Percentiles rank a stretch among this genome's conserved stretches.
Evolutionary conservation across 1,140 invertebrate species (phyloP).

Genomic region (Latrodectus geometricus): DNA sequence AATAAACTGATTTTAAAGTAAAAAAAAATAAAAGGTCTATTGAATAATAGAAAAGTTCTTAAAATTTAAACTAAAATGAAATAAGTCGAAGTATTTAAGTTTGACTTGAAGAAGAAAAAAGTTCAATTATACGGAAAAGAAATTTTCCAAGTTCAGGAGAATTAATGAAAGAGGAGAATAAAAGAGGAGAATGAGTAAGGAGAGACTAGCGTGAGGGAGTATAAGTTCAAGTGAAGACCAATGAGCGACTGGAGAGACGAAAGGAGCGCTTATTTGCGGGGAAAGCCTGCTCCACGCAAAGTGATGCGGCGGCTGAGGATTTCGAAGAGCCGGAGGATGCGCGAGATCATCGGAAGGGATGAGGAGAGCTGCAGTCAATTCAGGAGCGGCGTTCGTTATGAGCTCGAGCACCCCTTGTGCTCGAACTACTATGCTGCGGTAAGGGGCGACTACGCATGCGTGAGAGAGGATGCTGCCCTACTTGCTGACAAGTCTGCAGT

Average conservation of each 20-base stretch:
- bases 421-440: slow-evolving; percentile 54
- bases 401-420: slow-evolving; percentile 8
- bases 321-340: background rate
- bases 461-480: slow-evolving; percentile 34
- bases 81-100: too few species aligned
- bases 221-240: background rate
- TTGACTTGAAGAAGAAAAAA: too few species aligned
- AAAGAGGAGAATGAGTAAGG: too few species aligned
- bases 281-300: background rate
- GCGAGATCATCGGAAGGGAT: background rate
- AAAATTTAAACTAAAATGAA: too few species aligned
- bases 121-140: too few species aligned
- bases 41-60: too few species aligned
- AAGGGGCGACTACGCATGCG: slow-evolving; percentile 42
- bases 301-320: background rate
- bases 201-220: background rate
- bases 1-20: too few species aligned
- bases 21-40: too few species aligned
- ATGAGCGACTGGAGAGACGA: background rate
- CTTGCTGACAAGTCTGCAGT: slow-evolving; percentile 58
- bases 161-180: too few species aligned
- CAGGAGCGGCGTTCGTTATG: slow-evolving; percentile 37
- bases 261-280: background rate
- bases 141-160: too few species aligned
- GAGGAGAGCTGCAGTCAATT: background rate